Conservation (phyloP, 2,113 vertebrate genomes). For the Phoxinus phoxinus region DNA sequence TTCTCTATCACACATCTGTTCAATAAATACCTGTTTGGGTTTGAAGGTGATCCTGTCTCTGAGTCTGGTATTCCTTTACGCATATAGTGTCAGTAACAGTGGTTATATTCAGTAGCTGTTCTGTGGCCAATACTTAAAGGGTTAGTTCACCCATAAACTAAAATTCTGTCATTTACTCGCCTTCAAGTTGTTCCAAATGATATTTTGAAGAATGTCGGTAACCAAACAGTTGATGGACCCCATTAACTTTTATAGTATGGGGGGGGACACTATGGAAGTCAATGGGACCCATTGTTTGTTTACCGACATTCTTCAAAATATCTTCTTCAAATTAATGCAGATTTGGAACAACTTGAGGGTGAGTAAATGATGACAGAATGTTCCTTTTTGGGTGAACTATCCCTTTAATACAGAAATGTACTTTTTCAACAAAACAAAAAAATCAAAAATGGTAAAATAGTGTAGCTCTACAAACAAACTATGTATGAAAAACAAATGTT, state of each 20-base stretch:
- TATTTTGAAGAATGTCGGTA: no score
- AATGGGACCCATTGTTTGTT: no score
- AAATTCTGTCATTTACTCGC: background rate
- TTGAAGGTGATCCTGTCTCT: no score
- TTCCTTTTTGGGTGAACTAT: background rate
- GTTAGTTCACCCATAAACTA: background rate
- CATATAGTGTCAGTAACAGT: background rate
- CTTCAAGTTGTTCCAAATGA: background rate
- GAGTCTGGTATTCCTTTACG: background rate
- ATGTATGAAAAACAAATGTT: background rate
- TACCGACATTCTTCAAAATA: no score
- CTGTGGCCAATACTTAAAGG: background rate
- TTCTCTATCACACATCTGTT: no score
- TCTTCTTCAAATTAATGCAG: no score
- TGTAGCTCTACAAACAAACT: no score
- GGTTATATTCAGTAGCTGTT: background rate
- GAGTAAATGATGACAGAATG: background rate
- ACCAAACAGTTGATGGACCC: no score
- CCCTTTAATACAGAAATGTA: background rate
- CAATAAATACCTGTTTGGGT: no score
- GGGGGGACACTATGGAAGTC: no score
- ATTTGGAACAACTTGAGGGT: background rate
- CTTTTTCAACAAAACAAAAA: background rate
- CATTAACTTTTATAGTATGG: no score
- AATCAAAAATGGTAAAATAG: no score